These are phyloP conservation scores for Anticlea derivata DNA, from an alignment of 2,888 invertebrate species.

Conservation along the genomic window DNA sequence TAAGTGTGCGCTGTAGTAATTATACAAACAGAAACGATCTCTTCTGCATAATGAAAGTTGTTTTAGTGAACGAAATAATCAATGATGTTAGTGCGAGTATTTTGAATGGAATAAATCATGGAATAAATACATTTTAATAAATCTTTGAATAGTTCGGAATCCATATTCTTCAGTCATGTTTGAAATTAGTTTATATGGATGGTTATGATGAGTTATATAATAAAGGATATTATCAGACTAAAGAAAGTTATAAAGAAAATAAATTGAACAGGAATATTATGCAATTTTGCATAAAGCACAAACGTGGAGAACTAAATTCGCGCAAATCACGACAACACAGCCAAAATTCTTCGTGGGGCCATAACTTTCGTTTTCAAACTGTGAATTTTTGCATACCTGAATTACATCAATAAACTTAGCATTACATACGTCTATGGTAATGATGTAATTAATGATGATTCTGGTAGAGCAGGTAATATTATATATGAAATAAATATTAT, in stretches of 20 bases:
- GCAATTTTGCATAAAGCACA: neutral
- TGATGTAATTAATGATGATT: slow-evolving; percentile 1
- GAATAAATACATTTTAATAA: too few species aligned
- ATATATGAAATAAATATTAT: too few species aligned
- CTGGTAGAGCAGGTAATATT: slow-evolving; percentile 11
- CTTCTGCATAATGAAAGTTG: slow-evolving; percentile 17
- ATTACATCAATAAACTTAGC: too few species aligned
- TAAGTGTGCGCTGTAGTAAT: slow-evolving; percentile 22
- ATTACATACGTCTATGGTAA: too few species aligned
- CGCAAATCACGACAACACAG: slow-evolving; percentile 13
- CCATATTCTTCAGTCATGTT: too few species aligned
- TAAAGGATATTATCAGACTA: too few species aligned
- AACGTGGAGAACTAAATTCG: slow-evolving; percentile 10
- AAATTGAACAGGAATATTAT: too few species aligned
- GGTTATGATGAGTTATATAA: too few species aligned
- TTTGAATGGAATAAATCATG: too few species aligned
- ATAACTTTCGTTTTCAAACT: slow-evolving; percentile 34
- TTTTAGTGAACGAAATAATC: neutral
- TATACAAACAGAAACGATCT: slow-evolving; percentile 15
- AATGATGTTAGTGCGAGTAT: neutral
- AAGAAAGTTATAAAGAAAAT: neutral
- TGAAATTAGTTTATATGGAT: too few species aligned
- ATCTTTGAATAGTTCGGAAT: too few species aligned
- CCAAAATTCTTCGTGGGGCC: slow-evolving; percentile 10
- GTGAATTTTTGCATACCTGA: slow-evolving; percentile 23